Percentiles rank a stretch among this genome's conserved stretches.
These are phyloP conservation scores for Agapornis canus DNA, from an alignment of 2,797 vertebrate species.

Conservation along the genomic window DNA sequence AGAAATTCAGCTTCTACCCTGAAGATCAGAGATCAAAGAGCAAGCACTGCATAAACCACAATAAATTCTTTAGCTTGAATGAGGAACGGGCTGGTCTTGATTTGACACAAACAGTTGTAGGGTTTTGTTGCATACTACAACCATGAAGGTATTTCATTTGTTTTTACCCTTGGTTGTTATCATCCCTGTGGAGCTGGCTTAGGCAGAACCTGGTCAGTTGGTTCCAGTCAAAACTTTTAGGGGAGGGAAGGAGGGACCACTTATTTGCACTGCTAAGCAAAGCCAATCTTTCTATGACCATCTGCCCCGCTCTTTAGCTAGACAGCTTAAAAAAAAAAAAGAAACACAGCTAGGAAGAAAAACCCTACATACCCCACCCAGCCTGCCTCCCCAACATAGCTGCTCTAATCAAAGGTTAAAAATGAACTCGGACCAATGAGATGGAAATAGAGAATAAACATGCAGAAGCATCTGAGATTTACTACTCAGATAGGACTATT, in stretches of 20 bases:
- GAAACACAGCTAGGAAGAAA: not conserved
- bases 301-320: slow-evolving; percentile 11
- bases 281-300: slow-evolving; percentile 38
- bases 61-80: not conserved
- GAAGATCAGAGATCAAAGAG: not conserved
- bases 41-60: not conserved
- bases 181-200: slow-evolving; percentile 34
- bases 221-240: slow-evolving; percentile 54
- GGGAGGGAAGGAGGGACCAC: slow-evolving; percentile 15
- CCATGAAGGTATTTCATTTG: slow-evolving; percentile 24
- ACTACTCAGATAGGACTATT: slow-evolving; percentile 61
- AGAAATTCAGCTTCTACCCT: not conserved
- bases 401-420: slow-evolving; percentile 49
- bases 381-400: not conserved
- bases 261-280: slow-evolving; percentile 56
- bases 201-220: slow-evolving; percentile 55
- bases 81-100: not conserved
- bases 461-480: slow-evolving; percentile 62
- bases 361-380: not conserved
- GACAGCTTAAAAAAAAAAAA: not conserved
- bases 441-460: slow-evolving; percentile 64
- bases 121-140: slow-evolving; percentile 8
- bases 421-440: slow-evolving; percentile 46
- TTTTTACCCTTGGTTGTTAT: slow-evolving; percentile 51
- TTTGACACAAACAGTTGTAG: not conserved